Conservation (phyloP, 2,113 vertebrate species). For the Malurus melanocephalus region DNA sequence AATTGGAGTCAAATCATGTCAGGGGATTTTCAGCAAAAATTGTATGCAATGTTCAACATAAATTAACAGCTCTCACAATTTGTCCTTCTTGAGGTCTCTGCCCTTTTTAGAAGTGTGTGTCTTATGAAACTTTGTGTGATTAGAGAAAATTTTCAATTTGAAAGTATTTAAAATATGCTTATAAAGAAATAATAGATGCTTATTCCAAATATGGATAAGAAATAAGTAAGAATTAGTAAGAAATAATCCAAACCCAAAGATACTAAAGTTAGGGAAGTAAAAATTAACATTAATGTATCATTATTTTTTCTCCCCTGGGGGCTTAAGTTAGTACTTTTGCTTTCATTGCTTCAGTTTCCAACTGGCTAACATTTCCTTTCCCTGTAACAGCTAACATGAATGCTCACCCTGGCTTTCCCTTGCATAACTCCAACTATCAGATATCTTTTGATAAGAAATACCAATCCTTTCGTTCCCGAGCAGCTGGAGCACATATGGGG, state of each 20-base stretch:
- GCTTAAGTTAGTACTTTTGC: neutral
- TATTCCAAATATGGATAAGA: neutral
- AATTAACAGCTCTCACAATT: neutral
- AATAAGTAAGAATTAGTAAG: neutral
- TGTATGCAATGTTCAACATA: neutral
- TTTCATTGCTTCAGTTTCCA: neutral
- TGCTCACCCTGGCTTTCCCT: neutral
- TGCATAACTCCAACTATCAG: neutral
- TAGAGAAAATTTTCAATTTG: neutral
- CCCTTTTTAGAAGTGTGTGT: neutral
- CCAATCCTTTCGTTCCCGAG: neutral
- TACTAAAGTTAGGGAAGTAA: neutral
- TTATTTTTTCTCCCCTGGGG: neutral
- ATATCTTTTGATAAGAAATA: neutral
- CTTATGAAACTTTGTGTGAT: neutral
- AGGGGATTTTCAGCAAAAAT: neutral
- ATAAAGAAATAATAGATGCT: neutral
- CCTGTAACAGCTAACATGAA: neutral
- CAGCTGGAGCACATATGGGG: rapidly evolving
- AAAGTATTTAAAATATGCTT: neutral
- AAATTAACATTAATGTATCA: neutral
- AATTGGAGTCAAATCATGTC: neutral
- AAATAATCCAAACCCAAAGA: neutral
- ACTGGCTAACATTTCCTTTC: neutral
- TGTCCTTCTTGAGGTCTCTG: neutral